A percentile compares a stretch with the other conserved stretches of the same genome.
These are phyloP conservation scores for Pheosia gnoma DNA, from an alignment of 2,888 invertebrate genomes.

Conservation along the genomic window DNA sequence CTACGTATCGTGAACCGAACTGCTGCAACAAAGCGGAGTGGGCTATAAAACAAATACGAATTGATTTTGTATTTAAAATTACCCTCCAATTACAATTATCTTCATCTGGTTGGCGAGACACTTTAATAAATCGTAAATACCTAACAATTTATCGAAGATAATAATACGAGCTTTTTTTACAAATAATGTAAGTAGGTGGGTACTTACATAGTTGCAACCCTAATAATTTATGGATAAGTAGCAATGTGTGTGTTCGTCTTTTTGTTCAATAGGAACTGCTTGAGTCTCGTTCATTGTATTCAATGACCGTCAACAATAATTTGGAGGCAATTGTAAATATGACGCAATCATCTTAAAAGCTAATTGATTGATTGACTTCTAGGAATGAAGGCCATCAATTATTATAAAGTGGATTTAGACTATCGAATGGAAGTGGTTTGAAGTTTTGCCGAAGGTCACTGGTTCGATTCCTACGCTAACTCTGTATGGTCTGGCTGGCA, in stretches of 20 bases:
- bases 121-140: neutral
- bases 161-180: neutral
- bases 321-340: neutral
- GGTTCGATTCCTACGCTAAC: too few species aligned
- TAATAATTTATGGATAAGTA: neutral
- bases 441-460: too few species aligned
- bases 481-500: too few species aligned
- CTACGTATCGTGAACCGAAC: constrained; percentile 1
- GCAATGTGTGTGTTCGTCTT: neutral
- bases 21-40: neutral
- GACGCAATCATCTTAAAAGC: neutral
- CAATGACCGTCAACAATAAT: neutral
- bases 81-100: neutral
- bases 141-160: neutral
- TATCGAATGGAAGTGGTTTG: too few species aligned
- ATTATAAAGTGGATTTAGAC: too few species aligned
- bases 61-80: neutral
- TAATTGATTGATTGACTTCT: neutral
- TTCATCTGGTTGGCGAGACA: neutral
- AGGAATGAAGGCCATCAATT: too few species aligned
- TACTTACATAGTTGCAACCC: neutral
- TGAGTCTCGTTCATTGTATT: neutral
- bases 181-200: neutral
- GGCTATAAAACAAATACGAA: neutral
- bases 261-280: too few species aligned